Percentiles rank a stretch among this genome's conserved stretches.
Evolutionary conservation across 2,888 invertebrate genomes (phyloP).

Genomic region (Dione vanillae): DNA sequence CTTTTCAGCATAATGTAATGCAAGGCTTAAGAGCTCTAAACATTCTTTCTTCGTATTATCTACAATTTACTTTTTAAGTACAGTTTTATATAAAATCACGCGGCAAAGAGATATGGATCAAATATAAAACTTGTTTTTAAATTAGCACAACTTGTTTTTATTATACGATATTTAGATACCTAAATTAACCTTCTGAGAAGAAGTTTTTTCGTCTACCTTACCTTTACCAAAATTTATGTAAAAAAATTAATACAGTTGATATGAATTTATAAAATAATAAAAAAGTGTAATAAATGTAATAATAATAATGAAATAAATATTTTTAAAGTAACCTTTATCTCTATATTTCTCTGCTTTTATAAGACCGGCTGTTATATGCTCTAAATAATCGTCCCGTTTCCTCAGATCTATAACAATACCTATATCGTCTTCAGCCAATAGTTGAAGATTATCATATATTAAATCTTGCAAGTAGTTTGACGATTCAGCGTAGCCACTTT

Average conservation of each 20-base stretch:
- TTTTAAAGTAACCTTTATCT: conserved; percentile 62
- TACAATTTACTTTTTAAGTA: conserved; percentile 48
- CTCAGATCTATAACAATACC: conserved; percentile 77
- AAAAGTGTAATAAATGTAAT: too few species aligned
- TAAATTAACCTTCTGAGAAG: neutral
- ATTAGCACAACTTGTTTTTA: neutral
- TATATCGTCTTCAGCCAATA: conserved; percentile 77
- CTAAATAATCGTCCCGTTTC: conserved; percentile 65
- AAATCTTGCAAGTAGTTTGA: conserved; percentile 81
- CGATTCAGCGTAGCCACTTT: conserved; percentile 77
- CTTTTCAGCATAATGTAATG: conserved; percentile 67
- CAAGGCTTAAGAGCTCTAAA: conserved; percentile 69
- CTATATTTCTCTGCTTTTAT: conserved; percentile 67
- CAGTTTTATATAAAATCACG: neutral
- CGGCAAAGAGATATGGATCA: neutral
- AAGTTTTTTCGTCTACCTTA: too few species aligned
- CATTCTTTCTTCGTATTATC: conserved; percentile 72
- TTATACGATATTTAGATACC: neutral
- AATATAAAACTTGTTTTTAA: neutral
- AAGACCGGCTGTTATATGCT: conserved; percentile 64
- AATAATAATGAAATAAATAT: too few species aligned
- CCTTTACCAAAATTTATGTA: too few species aligned
- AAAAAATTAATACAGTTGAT: too few species aligned
- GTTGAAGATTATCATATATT: conserved; percentile 81
- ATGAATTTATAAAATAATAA: too few species aligned